Percentiles rank a stretch among this genome's conserved stretches.
Conservation (phyloP, 2,888 invertebrate genomes). For the Stenotaenia linearis region DNA sequence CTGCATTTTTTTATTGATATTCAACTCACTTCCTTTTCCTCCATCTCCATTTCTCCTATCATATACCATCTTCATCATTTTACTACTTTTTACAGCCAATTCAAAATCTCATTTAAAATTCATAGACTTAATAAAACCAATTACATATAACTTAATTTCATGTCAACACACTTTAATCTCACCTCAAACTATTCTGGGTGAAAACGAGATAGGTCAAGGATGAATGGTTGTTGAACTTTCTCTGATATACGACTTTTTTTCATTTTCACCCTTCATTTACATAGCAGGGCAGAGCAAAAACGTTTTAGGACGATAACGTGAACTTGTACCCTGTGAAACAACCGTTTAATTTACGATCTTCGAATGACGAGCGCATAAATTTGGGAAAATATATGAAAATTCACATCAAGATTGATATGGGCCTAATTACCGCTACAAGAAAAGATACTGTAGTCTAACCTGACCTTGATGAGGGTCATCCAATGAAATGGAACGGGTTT, state of each 20-base stretch:
- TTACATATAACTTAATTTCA: not conserved
- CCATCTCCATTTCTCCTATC: too few relatives aligned
- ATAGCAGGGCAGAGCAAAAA: not conserved
- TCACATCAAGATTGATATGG: not conserved
- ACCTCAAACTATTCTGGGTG: not conserved
- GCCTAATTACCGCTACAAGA: not conserved
- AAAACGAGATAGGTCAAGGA: constrained; percentile 23
- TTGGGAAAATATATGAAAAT: not conserved
- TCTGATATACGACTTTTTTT: not conserved
- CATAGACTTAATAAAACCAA: too few relatives aligned
- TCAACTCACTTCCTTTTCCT: too few relatives aligned
- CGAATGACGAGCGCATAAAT: not conserved
- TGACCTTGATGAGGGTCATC: not conserved
- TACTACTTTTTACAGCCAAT: too few relatives aligned
- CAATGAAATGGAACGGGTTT: constrained; percentile 1
- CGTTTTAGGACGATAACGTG: not conserved
- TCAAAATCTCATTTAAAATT: too few relatives aligned
- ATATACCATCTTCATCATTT: too few relatives aligned
- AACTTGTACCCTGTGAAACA: not conserved
- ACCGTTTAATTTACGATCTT: not conserved
- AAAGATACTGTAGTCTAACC: not conserved
- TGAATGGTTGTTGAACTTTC: constrained; percentile 30
- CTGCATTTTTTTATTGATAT: too few relatives aligned
- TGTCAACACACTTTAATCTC: not conserved
- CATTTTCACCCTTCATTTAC: not conserved